Base-by-base conservation (phyloP, 2,888 invertebrate species). In the Lasioglossum oenotherae region DNA sequence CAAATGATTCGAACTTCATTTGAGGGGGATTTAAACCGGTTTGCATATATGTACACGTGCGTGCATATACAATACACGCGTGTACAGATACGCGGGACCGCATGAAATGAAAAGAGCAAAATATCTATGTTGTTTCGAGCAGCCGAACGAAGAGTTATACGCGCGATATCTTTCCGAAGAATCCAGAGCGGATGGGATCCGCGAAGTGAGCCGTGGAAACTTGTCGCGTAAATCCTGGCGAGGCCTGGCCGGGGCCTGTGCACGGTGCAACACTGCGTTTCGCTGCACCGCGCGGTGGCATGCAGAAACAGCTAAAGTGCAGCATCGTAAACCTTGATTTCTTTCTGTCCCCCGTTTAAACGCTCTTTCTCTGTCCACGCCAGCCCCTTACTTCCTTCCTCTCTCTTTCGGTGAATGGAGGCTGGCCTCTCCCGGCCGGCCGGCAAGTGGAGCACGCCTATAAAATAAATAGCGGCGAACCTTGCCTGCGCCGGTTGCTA, bases 391-490 rank as follows among this genome's bases (percentile, higher is more conserved):
- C 31, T 75, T n/a, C 12, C 75, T 67, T 12, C 38, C 46, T 75
- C 67, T 27, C 74, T 23, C 75, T 64, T 75, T 74, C 77, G 78
- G 86, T 81, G 86, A 90, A 89, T 80, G 88, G 84, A 85, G 75
- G 60, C 80, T 69, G 80, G 6, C 49, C 60, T 72, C 78, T 64
- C 78, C 53, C 53, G 23, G 27, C 60, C 77, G 74, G 72, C 75
- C 81, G 81, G 85, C 91, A 92, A 92, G 89, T 91, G 90, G 89
- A 92, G 92, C 91, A 87, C 84, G 86, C 81, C 86, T 90, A 90
- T 89, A 92, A 91, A 91, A 91, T 90, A 90, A 92, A 90, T 88
- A 87, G 87, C 87, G 72, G 74, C 87, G 82, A 89, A 90, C 87
- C 90, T 85, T 81, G 86, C 83, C 72, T 60, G 81, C 86, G 67